Evolutionary conservation across 2,113 vertebrate genomes (phyloP).

Genomic region (Diadophis punctatus): DNA sequence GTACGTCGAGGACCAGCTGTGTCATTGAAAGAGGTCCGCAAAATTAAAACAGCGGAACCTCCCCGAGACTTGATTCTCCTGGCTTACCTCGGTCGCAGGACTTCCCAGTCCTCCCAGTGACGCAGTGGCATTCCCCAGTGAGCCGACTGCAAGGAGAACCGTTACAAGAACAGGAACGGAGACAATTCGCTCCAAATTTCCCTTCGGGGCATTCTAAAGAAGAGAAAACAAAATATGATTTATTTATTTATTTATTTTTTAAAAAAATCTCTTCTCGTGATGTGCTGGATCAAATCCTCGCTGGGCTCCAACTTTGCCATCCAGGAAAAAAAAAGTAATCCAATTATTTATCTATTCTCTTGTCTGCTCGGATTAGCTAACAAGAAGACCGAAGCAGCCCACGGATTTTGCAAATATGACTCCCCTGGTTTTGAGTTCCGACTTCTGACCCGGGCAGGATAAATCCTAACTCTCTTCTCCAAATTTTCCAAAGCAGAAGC

Average conservation of each 20-base stretch:
- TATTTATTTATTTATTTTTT: too few species aligned
- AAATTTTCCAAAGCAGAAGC: background rate
- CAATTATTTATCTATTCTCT: too few species aligned
- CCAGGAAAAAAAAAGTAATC: too few species aligned
- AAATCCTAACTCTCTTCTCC: background rate
- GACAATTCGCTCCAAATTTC: slow-evolving; percentile 78
- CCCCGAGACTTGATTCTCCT: background rate
- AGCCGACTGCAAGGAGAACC: slow-evolving; percentile 74
- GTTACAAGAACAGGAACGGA: slow-evolving; percentile 73
- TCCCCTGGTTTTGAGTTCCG: background rate
- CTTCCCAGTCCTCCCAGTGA: slow-evolving; percentile 69
- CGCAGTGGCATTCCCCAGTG: slow-evolving; percentile 80
- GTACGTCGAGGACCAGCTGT: too few species aligned
- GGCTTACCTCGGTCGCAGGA: slow-evolving; percentile 82
- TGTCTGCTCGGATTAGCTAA: background rate
- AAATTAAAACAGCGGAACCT: background rate
- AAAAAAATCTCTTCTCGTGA: too few species aligned
- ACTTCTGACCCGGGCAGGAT: too few species aligned
- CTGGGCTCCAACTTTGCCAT: too few species aligned
- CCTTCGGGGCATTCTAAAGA: slow-evolving; percentile 77
- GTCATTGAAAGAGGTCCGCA: too few species aligned
- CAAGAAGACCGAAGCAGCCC: too few species aligned
- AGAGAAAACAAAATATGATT: too few species aligned
- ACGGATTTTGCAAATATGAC: too few species aligned
- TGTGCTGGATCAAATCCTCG: too few species aligned